phyloP scores from a whole-genome alignment of 2,888 invertebrate genomes.

The Caenorhabditis sp. region DNA sequence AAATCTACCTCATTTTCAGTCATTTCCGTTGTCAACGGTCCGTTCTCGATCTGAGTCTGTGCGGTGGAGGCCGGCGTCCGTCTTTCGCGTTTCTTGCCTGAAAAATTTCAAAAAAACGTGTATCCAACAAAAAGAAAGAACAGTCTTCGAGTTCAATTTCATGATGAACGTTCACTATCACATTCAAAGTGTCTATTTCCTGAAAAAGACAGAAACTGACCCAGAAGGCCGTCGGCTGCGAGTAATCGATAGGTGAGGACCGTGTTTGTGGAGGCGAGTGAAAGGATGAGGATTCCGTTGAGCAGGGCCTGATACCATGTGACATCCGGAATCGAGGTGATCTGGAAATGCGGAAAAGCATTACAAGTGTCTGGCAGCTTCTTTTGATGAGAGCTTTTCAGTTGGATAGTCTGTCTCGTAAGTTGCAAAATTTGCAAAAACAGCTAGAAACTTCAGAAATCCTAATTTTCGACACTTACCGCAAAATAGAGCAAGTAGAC shows the following conservation, averaged over 20 bases:
- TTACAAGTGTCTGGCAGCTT: no score
- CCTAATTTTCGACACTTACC: constrained; percentile 56
- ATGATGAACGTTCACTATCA: not conserved
- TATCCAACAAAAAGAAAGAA: no score
- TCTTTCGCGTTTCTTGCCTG: constrained; percentile 52
- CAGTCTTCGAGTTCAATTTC: constrained; percentile 24
- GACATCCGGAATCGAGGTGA: constrained; percentile 59
- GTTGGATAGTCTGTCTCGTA: no score
- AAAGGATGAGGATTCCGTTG: constrained; percentile 71
- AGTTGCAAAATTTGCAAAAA: no score
- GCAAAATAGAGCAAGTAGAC: constrained; percentile 74
- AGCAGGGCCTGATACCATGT: constrained; percentile 66
- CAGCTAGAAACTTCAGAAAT: no score
- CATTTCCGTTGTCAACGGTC: constrained; percentile 21
- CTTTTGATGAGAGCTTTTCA: no score
- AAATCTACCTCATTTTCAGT: not conserved
- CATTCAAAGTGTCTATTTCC: no score
- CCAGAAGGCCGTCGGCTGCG: constrained; percentile 77
- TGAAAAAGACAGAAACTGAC: no score
- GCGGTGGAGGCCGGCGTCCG: constrained; percentile 54
- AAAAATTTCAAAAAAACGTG: constrained; percentile 18
- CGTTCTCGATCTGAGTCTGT: constrained; percentile 43
- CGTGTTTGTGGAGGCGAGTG: constrained; percentile 72
- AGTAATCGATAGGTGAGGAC: constrained; percentile 77
- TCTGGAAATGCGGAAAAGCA: constrained; percentile 7